Evolutionary conservation across 23 tunicate genomes (phyloP).

Genomic region (Ciona savignyi): DNA sequence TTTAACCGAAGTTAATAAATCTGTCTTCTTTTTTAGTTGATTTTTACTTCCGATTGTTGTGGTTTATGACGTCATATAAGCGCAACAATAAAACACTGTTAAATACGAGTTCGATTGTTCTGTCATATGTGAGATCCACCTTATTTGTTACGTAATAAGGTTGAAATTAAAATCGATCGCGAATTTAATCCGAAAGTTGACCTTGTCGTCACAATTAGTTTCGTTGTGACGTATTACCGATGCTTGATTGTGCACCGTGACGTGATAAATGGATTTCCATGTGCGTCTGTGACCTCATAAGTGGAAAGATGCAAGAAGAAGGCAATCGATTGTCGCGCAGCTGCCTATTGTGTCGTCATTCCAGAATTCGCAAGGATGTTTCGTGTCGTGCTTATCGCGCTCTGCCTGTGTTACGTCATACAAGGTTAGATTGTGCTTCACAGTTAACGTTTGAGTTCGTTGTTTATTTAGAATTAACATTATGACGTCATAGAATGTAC

Average conservation of each 20-base stretch:
- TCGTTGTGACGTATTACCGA: neutral
- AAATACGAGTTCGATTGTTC: no score
- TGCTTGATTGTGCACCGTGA: neutral
- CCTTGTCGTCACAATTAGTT: neutral
- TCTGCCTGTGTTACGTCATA: neutral
- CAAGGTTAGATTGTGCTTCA: neutral
- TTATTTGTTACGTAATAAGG: no score
- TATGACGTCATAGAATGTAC: neutral
- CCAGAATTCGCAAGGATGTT: neutral
- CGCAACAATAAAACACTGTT: no score
- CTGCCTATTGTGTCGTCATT: neutral
- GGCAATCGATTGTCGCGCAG: neutral
- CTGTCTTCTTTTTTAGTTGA: conserved; percentile 86
- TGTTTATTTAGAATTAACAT: neutral
- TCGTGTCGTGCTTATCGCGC: neutral
- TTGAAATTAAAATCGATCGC: no score
- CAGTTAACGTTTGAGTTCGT: neutral
- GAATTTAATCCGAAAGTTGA: no score
- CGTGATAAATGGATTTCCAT: neutral
- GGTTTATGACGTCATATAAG: no score
- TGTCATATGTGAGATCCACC: no score
- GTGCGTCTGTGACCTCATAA: neutral
- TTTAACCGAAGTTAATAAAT: conserved; percentile 64
- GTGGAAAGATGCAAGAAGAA: neutral
- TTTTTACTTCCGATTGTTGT: no score